Evolutionary conservation across 2,797 vertebrate species (phyloP).

Genomic region (Microctenopoma lineatum): DNA sequence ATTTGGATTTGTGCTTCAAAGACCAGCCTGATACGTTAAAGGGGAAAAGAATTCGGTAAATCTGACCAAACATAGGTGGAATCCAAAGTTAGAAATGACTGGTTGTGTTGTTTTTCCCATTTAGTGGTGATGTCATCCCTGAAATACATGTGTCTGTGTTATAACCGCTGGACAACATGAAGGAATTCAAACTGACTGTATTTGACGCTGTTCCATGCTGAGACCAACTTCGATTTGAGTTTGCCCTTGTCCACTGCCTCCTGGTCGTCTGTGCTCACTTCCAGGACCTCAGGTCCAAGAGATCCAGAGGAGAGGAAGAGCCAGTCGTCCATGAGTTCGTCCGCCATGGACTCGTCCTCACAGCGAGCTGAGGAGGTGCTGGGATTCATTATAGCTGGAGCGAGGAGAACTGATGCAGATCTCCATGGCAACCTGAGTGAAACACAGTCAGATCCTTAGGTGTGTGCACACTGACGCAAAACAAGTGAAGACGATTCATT

Average conservation of each 20-base stretch:
- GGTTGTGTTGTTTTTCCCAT: too few relatives aligned
- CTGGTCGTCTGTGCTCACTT: conserved; percentile 25
- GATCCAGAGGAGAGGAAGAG: conserved; percentile 64
- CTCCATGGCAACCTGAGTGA: conserved; percentile 48
- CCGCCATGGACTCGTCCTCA: conserved; percentile 64
- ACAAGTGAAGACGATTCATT: too few relatives aligned
- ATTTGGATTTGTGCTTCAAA: conserved; percentile 87
- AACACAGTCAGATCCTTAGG: not conserved
- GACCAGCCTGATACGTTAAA: conserved; percentile 82
- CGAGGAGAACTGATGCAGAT: conserved; percentile 24
- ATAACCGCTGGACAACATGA: not conserved
- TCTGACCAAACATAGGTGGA: not conserved
- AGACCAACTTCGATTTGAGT: conserved; percentile 87
- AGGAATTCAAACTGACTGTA: conserved; percentile 81
- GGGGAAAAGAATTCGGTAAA: not conserved
- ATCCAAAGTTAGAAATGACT: not conserved
- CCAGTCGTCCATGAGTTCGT: conserved; percentile 72
- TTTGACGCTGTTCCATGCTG: conserved; percentile 92
- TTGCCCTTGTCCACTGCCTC: conserved; percentile 82
- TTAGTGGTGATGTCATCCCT: too few relatives aligned
- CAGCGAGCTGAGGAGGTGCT: conserved; percentile 39
- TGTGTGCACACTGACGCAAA: not conserved
- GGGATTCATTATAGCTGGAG: conserved; percentile 59
- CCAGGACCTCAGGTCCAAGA: conserved; percentile 6
- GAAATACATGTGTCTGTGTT: not conserved